Evolutionary conservation across 1,140 invertebrate genomes (phyloP).

Genomic region (Fopius arisanus): DNA sequence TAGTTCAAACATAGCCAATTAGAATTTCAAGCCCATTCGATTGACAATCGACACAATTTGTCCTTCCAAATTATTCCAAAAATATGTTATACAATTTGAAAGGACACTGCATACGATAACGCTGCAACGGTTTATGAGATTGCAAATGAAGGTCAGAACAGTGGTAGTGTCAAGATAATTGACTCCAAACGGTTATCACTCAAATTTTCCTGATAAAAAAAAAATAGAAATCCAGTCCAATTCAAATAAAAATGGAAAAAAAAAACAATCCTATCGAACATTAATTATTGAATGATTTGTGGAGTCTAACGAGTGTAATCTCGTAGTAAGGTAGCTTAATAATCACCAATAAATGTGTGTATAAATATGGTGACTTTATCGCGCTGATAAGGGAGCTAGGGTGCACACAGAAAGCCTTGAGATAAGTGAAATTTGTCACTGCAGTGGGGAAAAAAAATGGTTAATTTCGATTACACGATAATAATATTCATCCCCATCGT

Average conservation of each 20-base stretch:
- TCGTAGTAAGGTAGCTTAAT: slow-evolving; percentile 7
- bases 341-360: neutral
- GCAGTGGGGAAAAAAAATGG: neutral
- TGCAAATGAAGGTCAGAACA: slow-evolving; percentile 1
- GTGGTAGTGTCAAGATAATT: neutral
- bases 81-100: neutral
- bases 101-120: neutral
- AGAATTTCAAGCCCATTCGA: too few species aligned
- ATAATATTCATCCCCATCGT: neutral
- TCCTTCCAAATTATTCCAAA: neutral
- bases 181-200: neutral
- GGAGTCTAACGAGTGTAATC: neutral
- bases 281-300: neutral
- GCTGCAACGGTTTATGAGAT: neutral
- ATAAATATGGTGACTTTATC: slow-evolving; percentile 14
- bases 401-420: neutral
- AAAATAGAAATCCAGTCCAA: neutral
- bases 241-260: neutral
- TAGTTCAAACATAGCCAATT: too few species aligned
- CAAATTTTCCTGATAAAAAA: neutral
- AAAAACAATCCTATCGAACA: neutral
- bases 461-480: neutral
- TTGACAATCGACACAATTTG: neutral
- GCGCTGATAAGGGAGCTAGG: slow-evolving; percentile 8
- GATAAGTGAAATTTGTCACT: neutral